Evolutionary conservation across 2,888 invertebrate genomes (phyloP).

Genomic region (Zygaena filipendulae): DNA sequence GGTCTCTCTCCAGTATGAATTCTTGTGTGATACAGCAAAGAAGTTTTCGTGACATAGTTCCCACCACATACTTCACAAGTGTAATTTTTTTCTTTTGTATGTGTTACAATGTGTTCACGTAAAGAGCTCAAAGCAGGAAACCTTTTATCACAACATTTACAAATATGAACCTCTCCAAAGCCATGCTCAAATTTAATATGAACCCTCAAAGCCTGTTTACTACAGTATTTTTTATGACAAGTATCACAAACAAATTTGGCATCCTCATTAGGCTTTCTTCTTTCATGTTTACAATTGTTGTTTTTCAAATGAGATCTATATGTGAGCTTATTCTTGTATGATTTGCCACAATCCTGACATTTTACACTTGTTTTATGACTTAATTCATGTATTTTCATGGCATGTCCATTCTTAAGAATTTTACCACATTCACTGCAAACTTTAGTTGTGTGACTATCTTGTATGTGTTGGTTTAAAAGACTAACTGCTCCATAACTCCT

Average conservation of each 20-base stretch:
- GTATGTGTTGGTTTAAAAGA: constrained; percentile 28
- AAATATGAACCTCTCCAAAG: constrained; percentile 44
- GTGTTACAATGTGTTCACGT: constrained; percentile 48
- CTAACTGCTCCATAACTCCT: no score
- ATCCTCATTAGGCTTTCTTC: constrained; percentile 31
- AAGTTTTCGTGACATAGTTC: constrained; percentile 52
- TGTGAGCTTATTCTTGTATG: constrained; percentile 39
- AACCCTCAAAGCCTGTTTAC: constrained; percentile 44
- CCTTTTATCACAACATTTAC: constrained; percentile 41
- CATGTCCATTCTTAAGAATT: constrained; percentile 30
- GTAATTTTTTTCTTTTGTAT: constrained; percentile 52
- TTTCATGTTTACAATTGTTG: constrained; percentile 40
- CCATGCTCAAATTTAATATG: constrained; percentile 50
- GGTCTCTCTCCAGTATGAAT: constrained; percentile 57
- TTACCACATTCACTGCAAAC: constrained; percentile 44
- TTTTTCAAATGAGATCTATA: constrained; percentile 28
- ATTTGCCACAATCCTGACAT: constrained; percentile 42
- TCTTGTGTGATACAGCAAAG: constrained; percentile 47
- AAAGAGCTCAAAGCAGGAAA: constrained; percentile 55
- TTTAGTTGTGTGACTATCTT: constrained; percentile 28
- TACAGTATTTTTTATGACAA: constrained; percentile 49
- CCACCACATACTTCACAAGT: constrained; percentile 41
- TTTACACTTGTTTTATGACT: constrained; percentile 31
- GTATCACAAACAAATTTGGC: constrained; percentile 36
- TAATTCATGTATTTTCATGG: constrained; percentile 37